Base-by-base conservation (phyloP, 2,113 vertebrate genomes). In the Stegastes partitus region DNA sequence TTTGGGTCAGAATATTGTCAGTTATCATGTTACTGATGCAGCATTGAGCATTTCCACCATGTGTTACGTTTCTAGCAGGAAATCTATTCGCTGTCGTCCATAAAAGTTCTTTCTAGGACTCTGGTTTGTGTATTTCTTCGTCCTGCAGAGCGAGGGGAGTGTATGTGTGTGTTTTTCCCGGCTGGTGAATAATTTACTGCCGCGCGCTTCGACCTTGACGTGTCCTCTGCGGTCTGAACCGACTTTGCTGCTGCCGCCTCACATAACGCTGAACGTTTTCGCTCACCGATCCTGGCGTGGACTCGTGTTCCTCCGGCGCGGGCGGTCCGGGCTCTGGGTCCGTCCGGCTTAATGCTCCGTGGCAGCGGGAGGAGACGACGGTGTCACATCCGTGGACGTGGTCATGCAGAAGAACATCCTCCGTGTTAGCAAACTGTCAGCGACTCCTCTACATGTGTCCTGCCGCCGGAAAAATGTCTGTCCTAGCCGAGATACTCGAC, bases 161-260 rank as follows among this genome's bases (percentile, higher is more conserved):
- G 14, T 15, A 25, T 14, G 50, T 31, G n/a, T 59, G 56, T 31
- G 34, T 62, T 75, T 73, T 63, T 44, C 69, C 68, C 39, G 34
- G 34, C 62, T 67, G 58, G 23, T 92, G 85, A 90, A 91, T 92
- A 74, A 93, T 91, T 85, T 62, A 89, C 78, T 9, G 10, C 5
- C 4, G 61, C 54, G 64, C 58, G 67, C 34, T 61, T 85, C 81
- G 34, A 72, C 84, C 85, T 89, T 91, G 74, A 84, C 51, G 51
- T 77, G 85, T 65, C 82, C 80, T 75, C 80, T 79, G 28, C 69
- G 81, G 50, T 84, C 21, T 77, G 75, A 82, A 81, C 16, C 70
- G 45, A 77, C 54, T 68, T 74, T 66, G 62, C 47, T 62, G 67
- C 58, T 50, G 64, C 56, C 15, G 55, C 61, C 51, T 57, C 58